A percentile compares a stretch with the other conserved stretches of the same genome.
These are phyloP conservation scores for Terrapene triunguis DNA, from an alignment of 2,113 vertebrate genomes.

Conservation along the genomic window DNA sequence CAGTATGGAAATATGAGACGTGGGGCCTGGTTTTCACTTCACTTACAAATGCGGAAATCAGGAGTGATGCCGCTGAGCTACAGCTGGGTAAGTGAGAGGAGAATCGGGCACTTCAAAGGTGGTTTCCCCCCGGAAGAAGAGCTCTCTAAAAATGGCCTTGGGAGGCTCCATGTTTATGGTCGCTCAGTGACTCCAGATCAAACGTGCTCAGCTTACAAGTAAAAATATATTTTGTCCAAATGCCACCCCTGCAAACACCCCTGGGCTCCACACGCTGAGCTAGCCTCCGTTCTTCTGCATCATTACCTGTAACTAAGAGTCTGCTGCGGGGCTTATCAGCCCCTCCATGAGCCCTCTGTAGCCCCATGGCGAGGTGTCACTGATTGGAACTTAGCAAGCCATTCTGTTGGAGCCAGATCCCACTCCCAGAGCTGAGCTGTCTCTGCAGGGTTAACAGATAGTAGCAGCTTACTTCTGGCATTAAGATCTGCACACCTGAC, in stretches of 20 bases:
- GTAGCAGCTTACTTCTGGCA: not conserved
- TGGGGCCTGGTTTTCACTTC: not conserved
- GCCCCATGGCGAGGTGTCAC: not conserved
- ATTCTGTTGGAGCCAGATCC: not conserved
- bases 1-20: not conserved
- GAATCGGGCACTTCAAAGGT: not conserved
- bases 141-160: not conserved
- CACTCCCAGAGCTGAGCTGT: not conserved
- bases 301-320: not conserved
- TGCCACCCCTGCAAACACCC: not conserved
- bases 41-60: not conserved
- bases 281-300: not conserved
- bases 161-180: not conserved
- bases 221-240: not conserved
- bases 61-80: not conserved
- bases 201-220: not conserved
- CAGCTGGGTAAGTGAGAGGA: not conserved
- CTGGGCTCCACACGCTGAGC: not conserved
- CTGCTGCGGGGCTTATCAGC: not conserved
- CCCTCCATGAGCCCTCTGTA: not conserved
- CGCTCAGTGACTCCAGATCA: not conserved
- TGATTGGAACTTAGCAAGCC: not conserved
- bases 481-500: not conserved
- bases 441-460: not conserved
- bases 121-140: not conserved